phyloP scores from a whole-genome alignment of 2,888 invertebrate genomes.

The Caenorhabditis uteleia region DNA sequence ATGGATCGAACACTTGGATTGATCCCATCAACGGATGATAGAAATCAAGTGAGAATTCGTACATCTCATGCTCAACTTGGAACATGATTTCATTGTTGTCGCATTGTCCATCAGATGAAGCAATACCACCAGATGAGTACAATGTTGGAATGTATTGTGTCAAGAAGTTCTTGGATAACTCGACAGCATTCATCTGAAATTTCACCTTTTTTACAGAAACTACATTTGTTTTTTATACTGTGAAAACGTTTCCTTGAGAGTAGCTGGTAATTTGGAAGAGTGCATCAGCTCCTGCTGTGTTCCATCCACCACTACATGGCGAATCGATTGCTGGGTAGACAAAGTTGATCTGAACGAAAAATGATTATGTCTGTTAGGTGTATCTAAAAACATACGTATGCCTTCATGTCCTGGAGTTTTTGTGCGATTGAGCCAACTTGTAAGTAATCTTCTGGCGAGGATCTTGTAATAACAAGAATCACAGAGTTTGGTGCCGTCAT shows the following conservation, averaged over 20 bases:
- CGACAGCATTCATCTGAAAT: constrained; percentile 44
- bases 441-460: constrained; percentile 56
- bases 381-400: constrained; percentile 17
- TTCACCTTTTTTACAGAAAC: neutral
- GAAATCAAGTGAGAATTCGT: constrained; percentile 57
- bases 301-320: constrained; percentile 58
- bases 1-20: constrained; percentile 37
- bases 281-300: constrained; percentile 33
- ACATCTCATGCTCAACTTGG: constrained; percentile 54
- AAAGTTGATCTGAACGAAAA: constrained; percentile 46
- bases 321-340: constrained; percentile 49
- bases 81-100: constrained; percentile 41
- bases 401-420: constrained; percentile 25
- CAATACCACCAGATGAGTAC: constrained; percentile 47
- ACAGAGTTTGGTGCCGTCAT: constrained; percentile 53
- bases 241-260: constrained; percentile 55
- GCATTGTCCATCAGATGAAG: constrained; percentile 34
- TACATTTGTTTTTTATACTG: constrained; percentile 18
- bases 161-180: constrained; percentile 44
- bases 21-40: constrained; percentile 31
- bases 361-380: neutral
- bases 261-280: constrained; percentile 44
- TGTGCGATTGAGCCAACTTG: constrained; percentile 29
- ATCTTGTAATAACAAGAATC: constrained; percentile 55
- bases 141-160: constrained; percentile 49